phyloP scores from a whole-genome alignment of 2,797 vertebrate species.

The Neosalanx taihuensis region DNA sequence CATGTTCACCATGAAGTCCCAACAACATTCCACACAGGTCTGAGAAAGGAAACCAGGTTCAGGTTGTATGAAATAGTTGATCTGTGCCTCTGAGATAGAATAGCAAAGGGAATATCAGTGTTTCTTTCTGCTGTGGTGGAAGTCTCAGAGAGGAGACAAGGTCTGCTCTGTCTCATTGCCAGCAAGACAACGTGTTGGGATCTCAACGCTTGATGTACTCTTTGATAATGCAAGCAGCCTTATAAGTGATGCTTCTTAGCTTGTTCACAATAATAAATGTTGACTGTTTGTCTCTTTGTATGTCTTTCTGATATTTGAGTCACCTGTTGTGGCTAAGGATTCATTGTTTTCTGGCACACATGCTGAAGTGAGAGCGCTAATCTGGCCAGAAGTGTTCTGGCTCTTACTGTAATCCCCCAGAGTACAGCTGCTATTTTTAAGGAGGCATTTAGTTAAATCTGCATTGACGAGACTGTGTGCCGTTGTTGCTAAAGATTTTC shows the following conservation, averaged over 20 bases:
- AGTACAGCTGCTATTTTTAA: slow-evolving; percentile 13
- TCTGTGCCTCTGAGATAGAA: background rate
- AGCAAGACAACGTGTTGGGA: background rate
- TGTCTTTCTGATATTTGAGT: background rate
- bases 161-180: background rate
- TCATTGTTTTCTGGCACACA: background rate
- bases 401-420: slow-evolving; percentile 1
- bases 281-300: background rate
- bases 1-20: background rate
- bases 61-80: background rate
- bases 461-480: too few relatives aligned
- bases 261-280: background rate
- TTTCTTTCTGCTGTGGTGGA: background rate
- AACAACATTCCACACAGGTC: background rate
- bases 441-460: background rate
- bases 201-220: background rate
- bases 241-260: background rate
- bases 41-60: background rate
- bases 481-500: too few relatives aligned
- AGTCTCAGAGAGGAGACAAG: background rate
- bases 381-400: slow-evolving; percentile 1
- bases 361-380: background rate
- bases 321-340: background rate
- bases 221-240: background rate
- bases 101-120: background rate